Evolutionary conservation across 2,888 invertebrate genomes (phyloP).

Genomic region (Chydorus sphaericus): DNA sequence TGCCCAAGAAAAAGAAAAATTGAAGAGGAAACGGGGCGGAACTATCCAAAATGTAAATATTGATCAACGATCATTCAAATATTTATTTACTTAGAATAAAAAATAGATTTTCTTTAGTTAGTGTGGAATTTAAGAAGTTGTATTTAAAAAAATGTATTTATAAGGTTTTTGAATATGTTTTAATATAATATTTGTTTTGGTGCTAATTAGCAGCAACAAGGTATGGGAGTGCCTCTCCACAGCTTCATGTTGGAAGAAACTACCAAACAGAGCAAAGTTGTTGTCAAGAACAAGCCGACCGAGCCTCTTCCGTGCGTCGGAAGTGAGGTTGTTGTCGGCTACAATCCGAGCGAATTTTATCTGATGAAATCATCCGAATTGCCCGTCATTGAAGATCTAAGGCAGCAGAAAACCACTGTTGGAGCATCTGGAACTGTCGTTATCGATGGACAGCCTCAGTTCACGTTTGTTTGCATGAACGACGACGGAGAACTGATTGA

Average conservation of each 20-base stretch:
- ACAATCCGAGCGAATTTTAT: constrained; percentile 13
- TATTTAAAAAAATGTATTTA: too few relatives aligned
- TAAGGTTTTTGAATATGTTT: too few relatives aligned
- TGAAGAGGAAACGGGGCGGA: neutral
- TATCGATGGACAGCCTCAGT: neutral
- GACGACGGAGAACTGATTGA: constrained; percentile 1
- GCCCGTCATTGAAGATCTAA: constrained; percentile 16
- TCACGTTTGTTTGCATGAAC: constrained; percentile 2
- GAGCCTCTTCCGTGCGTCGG: constrained; percentile 21
- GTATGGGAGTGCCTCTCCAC: neutral
- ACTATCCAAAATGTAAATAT: too few relatives aligned
- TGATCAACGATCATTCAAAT: too few relatives aligned
- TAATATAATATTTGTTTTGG: too few relatives aligned
- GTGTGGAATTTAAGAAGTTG: too few relatives aligned
- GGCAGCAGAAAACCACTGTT: constrained; percentile 10
- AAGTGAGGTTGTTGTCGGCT: constrained; percentile 20
- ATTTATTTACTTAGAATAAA: neutral
- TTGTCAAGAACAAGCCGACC: constrained; percentile 1
- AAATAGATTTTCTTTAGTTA: neutral
- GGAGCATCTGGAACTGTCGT: neutral
- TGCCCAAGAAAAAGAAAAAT: constrained; percentile 6
- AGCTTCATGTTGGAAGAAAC: constrained; percentile 10
- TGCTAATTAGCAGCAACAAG: too few relatives aligned
- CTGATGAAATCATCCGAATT: constrained; percentile 13
- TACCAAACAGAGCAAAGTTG: constrained; percentile 2